Evolutionary conservation across 2,888 invertebrate genomes (phyloP).

Genomic region (Mycalesis mineus): DNA sequence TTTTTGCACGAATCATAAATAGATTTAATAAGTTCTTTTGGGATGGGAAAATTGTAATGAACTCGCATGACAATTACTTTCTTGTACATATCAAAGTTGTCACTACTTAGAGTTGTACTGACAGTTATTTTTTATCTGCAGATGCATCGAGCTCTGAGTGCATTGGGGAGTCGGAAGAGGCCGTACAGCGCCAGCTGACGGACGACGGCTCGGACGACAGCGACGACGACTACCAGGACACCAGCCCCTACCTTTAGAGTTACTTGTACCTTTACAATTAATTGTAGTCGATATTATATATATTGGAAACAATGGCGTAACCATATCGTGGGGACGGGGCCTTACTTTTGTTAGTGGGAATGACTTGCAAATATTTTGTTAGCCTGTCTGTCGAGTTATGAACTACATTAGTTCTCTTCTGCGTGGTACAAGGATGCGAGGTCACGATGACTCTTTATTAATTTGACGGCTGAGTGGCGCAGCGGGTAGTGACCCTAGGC

Average conservation of each 20-base stretch:
- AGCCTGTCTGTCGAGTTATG: no score
- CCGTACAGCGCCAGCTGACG: slow-evolving; percentile 68
- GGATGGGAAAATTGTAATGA: no score
- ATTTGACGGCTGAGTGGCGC: no score
- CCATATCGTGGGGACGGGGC: not conserved
- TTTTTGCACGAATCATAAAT: no score
- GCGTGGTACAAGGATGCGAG: no score
- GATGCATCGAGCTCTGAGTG: slow-evolving; percentile 72
- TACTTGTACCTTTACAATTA: not conserved
- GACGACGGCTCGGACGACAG: slow-evolving; percentile 70
- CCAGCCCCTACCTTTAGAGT: slow-evolving; percentile 65
- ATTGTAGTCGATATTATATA: not conserved
- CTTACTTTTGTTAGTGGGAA: not conserved
- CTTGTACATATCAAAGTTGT: no score
- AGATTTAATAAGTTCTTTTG: no score
- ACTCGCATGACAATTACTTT: no score
- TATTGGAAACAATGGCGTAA: slow-evolving; percentile 9
- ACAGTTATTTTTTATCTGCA: slow-evolving; percentile 32
- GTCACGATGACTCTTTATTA: no score
- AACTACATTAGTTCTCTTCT: no score
- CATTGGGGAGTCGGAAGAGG: slow-evolving; percentile 56
- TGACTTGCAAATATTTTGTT: no score
- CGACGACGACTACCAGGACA: slow-evolving; percentile 71
- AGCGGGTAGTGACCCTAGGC: no score
- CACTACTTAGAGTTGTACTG: not conserved